phyloP scores from a whole-genome alignment of 2,113 vertebrate species.

The Tupaia tana region DNA sequence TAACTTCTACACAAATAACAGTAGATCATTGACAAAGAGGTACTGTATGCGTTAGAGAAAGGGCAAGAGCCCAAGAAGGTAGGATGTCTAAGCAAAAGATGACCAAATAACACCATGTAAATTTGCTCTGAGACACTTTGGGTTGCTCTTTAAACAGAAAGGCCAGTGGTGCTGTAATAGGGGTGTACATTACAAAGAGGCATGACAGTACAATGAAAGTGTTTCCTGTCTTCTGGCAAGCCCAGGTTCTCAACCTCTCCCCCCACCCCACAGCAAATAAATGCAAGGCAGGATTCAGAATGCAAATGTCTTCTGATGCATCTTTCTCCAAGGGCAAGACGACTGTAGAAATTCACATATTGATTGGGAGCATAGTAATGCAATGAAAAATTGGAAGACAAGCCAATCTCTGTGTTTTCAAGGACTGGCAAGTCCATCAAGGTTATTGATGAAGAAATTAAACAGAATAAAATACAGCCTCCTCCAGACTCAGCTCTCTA shows the following conservation, averaged over 20 bases:
- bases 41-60: not conserved
- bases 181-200: not conserved
- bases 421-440: slow-evolving; percentile 64
- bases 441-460: slow-evolving; percentile 73
- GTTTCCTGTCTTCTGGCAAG: not conserved
- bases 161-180: not conserved
- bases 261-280: slow-evolving; percentile 30
- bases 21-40: not conserved
- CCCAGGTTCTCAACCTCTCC: slow-evolving; percentile 3
- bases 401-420: slow-evolving; percentile 64
- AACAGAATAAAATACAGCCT: slow-evolving; percentile 18
- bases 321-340: slow-evolving; percentile 65
- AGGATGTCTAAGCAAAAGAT: not conserved
- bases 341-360: slow-evolving; percentile 57
- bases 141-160: not conserved
- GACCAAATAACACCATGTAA: not conserved
- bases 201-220: not conserved
- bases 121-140: not conserved
- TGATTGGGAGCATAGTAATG: slow-evolving; percentile 61
- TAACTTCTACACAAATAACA: not conserved
- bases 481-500: slow-evolving; percentile 11
- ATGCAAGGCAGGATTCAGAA: slow-evolving; percentile 38
- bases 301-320: slow-evolving; percentile 30
- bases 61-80: not conserved
- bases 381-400: slow-evolving; percentile 65